Base-by-base conservation (phyloP, 2,113 vertebrate genomes). In the Mus pahari region DNA sequence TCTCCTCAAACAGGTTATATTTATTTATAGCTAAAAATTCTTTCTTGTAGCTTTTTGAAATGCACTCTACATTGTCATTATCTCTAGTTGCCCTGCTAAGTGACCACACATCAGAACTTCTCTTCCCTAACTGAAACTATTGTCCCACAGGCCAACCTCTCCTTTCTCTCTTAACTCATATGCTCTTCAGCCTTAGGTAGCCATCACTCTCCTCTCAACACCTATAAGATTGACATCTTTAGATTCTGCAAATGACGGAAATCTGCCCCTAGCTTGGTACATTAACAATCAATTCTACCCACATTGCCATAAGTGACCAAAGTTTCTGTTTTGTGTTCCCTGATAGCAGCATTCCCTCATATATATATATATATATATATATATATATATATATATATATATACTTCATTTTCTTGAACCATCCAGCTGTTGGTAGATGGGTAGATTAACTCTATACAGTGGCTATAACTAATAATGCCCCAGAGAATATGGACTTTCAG, bases 151-250 rank as follows among this genome's bases (percentile, higher is more conserved):
- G 7, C 70, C 42, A 3, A n/a, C 9, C 36, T 31, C 45, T 45
- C 20, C n/a, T 75, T 0, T 22, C 58, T 83, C 55, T 64, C 58
- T 64, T 42, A 31, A 10, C 1, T 2, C 79, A 16, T 4, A 3
- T 1, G 14, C n/a, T 22, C 58, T 9, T 62, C 20, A 0, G 24
- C 33, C 20, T 14, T 13, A 13, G 10, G 36, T 5, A 10, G 1
- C 14, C 24, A 2, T 5, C 26, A 14, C 12, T 68, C 48, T 70
- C 2, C n/a, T 31, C 14, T 74, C 68, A 26, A 6, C 9, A 4
- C 50, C 20, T 58, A 0, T 10, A 3, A 36, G 83, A 66, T 3
- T 8, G 6, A 26, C 3, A 3, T 36, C 24, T 45, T 78, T 2
- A 58, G 28, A 36, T 70, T 33, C 26, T 11, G 20, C 13, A 7